These are phyloP conservation scores for Thaleichthys pacificus DNA, from an alignment of 2,797 vertebrate genomes.

Conservation along the genomic window DNA sequence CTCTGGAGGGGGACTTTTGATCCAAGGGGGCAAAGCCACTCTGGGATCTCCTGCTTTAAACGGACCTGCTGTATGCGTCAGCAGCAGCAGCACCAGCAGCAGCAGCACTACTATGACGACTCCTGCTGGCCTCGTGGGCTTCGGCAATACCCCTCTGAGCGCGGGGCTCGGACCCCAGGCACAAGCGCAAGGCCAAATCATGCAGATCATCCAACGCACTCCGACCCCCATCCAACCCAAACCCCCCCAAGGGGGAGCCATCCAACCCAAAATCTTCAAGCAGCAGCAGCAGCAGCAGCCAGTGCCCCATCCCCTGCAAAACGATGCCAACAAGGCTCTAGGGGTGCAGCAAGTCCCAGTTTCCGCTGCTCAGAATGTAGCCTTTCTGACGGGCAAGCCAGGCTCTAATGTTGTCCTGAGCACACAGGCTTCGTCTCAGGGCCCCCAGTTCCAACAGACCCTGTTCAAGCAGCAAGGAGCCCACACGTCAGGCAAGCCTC, in stretches of 20 bases:
- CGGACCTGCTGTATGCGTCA: constrained; percentile 84
- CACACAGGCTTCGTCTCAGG: constrained; percentile 71
- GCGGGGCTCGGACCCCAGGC: constrained; percentile 70
- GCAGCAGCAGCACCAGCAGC: constrained; percentile 67
- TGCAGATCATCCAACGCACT: constrained; percentile 90
- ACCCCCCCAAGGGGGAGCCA: constrained; percentile 78
- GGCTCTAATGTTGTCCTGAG: constrained; percentile 89
- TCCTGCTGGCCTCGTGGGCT: constrained; percentile 74
- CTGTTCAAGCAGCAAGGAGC: constrained; percentile 86
- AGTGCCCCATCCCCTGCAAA: constrained; percentile 69
- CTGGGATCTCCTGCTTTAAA: constrained; percentile 86
- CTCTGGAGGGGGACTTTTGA: constrained; percentile 81
- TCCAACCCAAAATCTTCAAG: constrained; percentile 83
- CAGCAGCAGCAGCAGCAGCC: constrained; percentile 62
- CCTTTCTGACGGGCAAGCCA: constrained; percentile 88
- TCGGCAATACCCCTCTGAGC: constrained; percentile 66
- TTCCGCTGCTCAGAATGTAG: constrained; percentile 83
- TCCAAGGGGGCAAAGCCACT: constrained; percentile 88
- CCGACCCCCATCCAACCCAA: constrained; percentile 98
- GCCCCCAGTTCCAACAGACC: constrained; percentile 71
- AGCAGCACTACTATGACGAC: constrained; percentile 69
- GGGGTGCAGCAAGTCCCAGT: constrained; percentile 77
- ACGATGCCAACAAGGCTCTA: constrained; percentile 75
- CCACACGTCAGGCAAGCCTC: constrained; percentile 81
- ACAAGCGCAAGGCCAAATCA: constrained; percentile 79